Evolutionary conservation across 2,888 invertebrate species (phyloP).

Genomic region (Neoascia interrupta): DNA sequence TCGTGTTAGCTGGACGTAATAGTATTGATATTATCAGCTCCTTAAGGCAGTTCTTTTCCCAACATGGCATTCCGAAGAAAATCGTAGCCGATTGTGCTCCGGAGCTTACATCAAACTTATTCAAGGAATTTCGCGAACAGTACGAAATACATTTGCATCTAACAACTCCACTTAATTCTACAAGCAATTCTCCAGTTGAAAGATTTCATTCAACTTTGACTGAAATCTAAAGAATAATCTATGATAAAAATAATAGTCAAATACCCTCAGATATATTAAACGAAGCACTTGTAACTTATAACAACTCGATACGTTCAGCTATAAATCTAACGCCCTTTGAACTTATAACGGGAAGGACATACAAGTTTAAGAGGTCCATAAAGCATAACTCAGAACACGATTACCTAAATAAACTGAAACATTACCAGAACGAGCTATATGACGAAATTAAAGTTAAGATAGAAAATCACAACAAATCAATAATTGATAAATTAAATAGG

Average conservation of each 20-base stretch:
- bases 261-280: slow-evolving; percentile 1
- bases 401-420: slow-evolving; percentile 10
- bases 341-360: slow-evolving; percentile 12
- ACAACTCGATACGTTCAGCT: slow-evolving; percentile 6
- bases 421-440: slow-evolving; percentile 4
- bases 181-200: slow-evolving; percentile 3
- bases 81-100: background rate
- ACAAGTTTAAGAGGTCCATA: background rate
- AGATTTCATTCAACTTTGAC: slow-evolving; percentile 4
- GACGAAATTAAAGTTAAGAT: slow-evolving; percentile 1
- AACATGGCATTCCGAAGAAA: slow-evolving; percentile 2
- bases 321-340: slow-evolving; percentile 12
- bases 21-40: background rate
- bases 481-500: background rate
- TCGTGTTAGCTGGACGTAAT: background rate
- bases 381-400: slow-evolving; percentile 11
- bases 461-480: background rate
- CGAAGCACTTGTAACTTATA: slow-evolving; percentile 2
- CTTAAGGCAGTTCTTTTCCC: background rate
- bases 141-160: background rate
- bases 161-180: background rate
- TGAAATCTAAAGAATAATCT: slow-evolving; percentile 14
- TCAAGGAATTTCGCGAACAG: background rate
- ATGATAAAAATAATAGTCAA: slow-evolving; percentile 4
- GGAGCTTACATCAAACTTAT: background rate